These are phyloP conservation scores for Lutjanus campechanus DNA, from an alignment of 2,797 vertebrate genomes.

Conservation along the genomic window DNA sequence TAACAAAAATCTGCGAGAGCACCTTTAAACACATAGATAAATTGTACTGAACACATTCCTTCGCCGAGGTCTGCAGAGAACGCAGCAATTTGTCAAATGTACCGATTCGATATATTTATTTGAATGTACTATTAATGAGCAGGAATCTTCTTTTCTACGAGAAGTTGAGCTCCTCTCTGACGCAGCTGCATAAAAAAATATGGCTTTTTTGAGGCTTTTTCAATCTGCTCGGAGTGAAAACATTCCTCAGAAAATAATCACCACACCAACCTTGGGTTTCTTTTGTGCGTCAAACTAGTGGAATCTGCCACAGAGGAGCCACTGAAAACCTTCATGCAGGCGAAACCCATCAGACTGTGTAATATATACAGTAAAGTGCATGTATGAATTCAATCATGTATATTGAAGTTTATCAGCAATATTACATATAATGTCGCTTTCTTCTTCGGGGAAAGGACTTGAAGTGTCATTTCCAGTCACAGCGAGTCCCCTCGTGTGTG, in stretches of 20 bases:
- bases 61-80: not conserved
- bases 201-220: not conserved
- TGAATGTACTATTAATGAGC: not conserved
- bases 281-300: slow-evolving; percentile 32
- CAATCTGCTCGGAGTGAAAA: not conserved
- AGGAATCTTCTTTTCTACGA: slow-evolving; percentile 4
- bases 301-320: slow-evolving; percentile 1
- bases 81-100: not conserved
- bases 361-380: not conserved
- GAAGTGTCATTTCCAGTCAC: not conserved
- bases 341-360: not conserved
- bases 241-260: slow-evolving; percentile 3
- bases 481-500: not conserved
- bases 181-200: not conserved
- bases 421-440: not conserved
- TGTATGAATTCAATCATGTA: not conserved
- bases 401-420: not conserved
- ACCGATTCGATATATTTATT: not conserved
- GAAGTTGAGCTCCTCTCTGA: slow-evolving; percentile 27
- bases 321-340: not conserved
- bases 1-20: not conserved
- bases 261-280: slow-evolving; percentile 43
- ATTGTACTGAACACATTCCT: not conserved
- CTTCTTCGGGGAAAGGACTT: not conserved
- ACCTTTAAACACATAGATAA: not conserved